Evolutionary conservation across 1,140 invertebrate genomes (phyloP), one percentile per base, ranked within the genome.

Genomic region (Rhagoletis zephyria): DNA sequence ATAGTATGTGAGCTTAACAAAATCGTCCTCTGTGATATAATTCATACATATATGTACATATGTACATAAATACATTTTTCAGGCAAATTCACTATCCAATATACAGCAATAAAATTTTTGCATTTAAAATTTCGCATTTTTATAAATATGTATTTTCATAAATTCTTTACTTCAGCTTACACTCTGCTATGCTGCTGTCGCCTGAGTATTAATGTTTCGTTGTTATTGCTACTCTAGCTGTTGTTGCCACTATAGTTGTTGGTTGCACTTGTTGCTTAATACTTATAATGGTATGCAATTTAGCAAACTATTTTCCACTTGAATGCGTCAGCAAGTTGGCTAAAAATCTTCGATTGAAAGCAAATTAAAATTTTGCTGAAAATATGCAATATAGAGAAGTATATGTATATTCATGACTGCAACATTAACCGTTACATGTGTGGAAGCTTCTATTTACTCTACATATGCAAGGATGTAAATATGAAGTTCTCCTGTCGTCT

Each of bases 251-350:
- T 67, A 6, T 67, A 4, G 64, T 40, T n/a, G 45, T 56, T 81
- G 45, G 30, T 30, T 30, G 30, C 30, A 30, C 30, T 81, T 56
- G 74, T 56, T 81, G n/a, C 42, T 81, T 81, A 51, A 81, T 56
- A 81, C 42, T 10, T n/a, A 56, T 81, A 81, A 81, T n/a, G 51
- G 16, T 81, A 19, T 56, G 45, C 74, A 81, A 81, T 81, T 81
- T 81, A n/a, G 48, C 42, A 81, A 74, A 56, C 74, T 81, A 81
- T 81, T 81, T 81, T 81, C 74, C 74, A 59, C 74, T 56, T 81
- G 74, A 59, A 81, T 59, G 74, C 48, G 9, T 4, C 51, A 81
- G 74, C 6, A 81, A 81, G 48, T 81, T 81, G 16, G n/a, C 74
- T 30, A 16, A 81, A 74, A 81, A 81, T 59, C 74, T 81, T 81